Conservation (phyloP, 2,888 invertebrate genomes). For the Agelastica alni region DNA sequence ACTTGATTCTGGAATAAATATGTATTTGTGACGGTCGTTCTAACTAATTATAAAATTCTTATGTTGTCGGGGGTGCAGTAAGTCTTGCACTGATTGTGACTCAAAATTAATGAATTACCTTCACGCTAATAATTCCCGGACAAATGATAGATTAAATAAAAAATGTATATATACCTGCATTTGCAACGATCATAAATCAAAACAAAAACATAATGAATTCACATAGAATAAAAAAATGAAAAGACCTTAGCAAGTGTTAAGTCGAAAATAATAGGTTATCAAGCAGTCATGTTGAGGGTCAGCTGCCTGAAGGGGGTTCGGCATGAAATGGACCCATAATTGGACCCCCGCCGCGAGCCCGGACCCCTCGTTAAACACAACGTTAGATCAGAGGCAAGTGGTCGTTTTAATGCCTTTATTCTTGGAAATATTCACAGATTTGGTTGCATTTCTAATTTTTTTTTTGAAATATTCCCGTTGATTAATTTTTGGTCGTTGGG, state of each 20-base stretch:
- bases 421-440: slow-evolving; percentile 14
- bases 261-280: slow-evolving; percentile 50
- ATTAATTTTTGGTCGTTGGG: slow-evolving; percentile 19
- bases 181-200: slow-evolving; percentile 32
- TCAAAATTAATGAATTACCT: too few relatives aligned
- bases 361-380: slow-evolving; percentile 43
- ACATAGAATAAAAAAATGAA: too few relatives aligned
- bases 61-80: too few relatives aligned
- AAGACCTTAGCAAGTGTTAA: slow-evolving; percentile 48
- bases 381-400: background rate
- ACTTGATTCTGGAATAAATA: background rate
- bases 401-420: slow-evolving; percentile 15
- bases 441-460: slow-evolving; percentile 8
- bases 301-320: slow-evolving; percentile 43
- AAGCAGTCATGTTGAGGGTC: slow-evolving; percentile 39
- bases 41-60: too few relatives aligned
- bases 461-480: slow-evolving; percentile 6
- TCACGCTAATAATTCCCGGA: slow-evolving; percentile 18
- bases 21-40: background rate
- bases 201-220: slow-evolving; percentile 36
- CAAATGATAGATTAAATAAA: slow-evolving; percentile 26
- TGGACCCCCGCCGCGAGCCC: slow-evolving; percentile 52
- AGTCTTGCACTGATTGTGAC: too few relatives aligned
- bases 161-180: slow-evolving; percentile 24
- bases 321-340: slow-evolving; percentile 56